Conservation (phyloP, 1,140 invertebrate species). For the Tetramorium alpestre region DNA sequence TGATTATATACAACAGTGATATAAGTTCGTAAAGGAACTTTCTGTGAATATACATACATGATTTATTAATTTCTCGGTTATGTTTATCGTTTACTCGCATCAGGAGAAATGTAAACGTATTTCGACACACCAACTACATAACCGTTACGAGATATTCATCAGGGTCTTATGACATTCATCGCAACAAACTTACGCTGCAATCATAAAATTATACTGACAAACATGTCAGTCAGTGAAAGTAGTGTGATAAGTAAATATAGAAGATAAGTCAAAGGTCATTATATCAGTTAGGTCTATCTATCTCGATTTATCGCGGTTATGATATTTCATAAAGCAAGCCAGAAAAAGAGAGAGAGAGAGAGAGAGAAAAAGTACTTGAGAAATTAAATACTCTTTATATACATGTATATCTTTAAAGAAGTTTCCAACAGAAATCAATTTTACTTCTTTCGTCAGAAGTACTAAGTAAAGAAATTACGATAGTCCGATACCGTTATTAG, state of each 20-base stretch:
- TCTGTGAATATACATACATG: neutral
- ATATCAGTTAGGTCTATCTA: slow-evolving; percentile 28
- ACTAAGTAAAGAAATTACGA: neutral
- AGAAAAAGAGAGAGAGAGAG: neutral
- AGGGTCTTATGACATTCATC: slow-evolving; percentile 22
- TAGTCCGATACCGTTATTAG: neutral
- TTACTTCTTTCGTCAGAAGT: neutral
- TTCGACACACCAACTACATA: neutral
- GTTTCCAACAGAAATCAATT: neutral
- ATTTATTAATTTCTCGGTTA: slow-evolving; percentile 2
- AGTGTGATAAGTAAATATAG: slow-evolving; percentile 48
- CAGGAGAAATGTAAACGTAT: neutral
- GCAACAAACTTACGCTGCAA: slow-evolving; percentile 28
- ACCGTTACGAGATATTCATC: slow-evolving; percentile 46
- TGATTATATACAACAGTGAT: too few species aligned
- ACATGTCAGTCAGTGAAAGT: slow-evolving; percentile 10
- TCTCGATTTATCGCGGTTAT: slow-evolving; percentile 36
- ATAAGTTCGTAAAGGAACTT: neutral
- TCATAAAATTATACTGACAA: slow-evolving; percentile 33
- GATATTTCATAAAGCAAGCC: slow-evolving; percentile 43
- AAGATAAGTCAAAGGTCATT: slow-evolving; percentile 40
- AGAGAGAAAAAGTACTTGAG: too few species aligned
- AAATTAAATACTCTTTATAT: neutral
- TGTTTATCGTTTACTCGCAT: neutral
- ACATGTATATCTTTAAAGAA: slow-evolving; percentile 10